Evolutionary conservation across 2,797 vertebrate species (phyloP), one percentile per base, ranked within the genome.

Genomic region (Hafferia zeledoni): DNA sequence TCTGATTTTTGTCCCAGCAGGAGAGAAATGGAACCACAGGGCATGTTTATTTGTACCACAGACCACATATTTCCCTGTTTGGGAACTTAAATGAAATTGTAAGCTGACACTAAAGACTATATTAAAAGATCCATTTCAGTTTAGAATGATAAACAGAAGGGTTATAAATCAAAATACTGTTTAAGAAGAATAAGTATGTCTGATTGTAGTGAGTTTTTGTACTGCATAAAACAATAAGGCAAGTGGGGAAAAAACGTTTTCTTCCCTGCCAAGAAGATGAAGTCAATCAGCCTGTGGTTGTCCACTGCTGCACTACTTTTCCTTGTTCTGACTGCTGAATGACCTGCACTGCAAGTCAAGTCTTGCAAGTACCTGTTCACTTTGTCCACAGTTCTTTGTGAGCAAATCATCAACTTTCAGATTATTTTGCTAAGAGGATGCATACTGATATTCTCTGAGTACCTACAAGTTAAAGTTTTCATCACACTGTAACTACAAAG

Each of bases 21-120:
- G 57, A 93, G 69, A 78, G 41, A 91, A 87, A 89, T 46, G 43
- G 33, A 94, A 86, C 65, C 43, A 65, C 65, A 69, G 71, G 83
- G 23, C 35, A 35, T 93, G 85, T 95, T 94, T 95, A 94, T 95
- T 93, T 96, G 63, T 86, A 89, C 70, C 83, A 71, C 33, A 88
- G 77, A 91, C 85, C 87, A 78, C 72, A 35, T 64, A 75, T 57
- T 96, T 94, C 85, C 89, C 90, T 95, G 89, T 83, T 96, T 90
- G 83, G 82, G 71, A 93, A 86, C 57, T 64, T 83, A 57, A 94
- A 94, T 75, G 65, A 94, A 94, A 90, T 94, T 19, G 89, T 69
- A 86, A 91, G 59, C 30, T 75, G 53, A 91, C 23, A 61, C 46
- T 64, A 71, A 89, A 89, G 69, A 61, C 61, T 89, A 9, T 46